A percentile compares a stretch with the other conserved stretches of the same genome.
Conservation (phyloP, 2,113 vertebrate genomes). For the Mesembrinibis cayennensis region DNA sequence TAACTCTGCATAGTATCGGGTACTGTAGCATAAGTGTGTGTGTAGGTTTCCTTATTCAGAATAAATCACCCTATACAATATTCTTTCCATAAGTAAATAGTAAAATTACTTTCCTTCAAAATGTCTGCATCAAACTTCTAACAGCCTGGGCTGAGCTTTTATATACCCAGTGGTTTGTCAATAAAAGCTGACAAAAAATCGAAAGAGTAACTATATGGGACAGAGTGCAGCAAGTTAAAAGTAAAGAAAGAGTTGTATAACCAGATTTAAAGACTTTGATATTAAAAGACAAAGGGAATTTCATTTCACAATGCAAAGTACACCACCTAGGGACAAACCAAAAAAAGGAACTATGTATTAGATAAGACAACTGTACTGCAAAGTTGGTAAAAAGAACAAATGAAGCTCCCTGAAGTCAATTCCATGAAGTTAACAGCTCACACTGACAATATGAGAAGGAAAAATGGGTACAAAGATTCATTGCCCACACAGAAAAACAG, state of each 20-base stretch:
- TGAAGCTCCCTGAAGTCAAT: not conserved
- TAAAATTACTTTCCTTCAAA: not conserved
- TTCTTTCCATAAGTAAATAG: not conserved
- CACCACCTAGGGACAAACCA: not conserved
- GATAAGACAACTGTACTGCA: not conserved
- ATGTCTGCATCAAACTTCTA: not conserved
- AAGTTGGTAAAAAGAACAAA: not conserved
- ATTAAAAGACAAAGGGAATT: not conserved
- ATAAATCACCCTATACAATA: not conserved
- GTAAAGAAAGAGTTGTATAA: not conserved
- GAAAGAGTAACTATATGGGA: not conserved
- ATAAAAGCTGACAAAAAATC: not conserved
- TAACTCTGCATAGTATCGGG: not conserved
- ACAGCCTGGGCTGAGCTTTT: not conserved
- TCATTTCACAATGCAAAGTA: not conserved
- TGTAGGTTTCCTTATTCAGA: not conserved
- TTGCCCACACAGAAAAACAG: not conserved
- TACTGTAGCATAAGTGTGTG: accelerated
- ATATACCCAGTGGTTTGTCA: not conserved
- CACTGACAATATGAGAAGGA: not conserved
- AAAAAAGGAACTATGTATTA: not conserved
- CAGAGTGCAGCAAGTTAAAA: not conserved
- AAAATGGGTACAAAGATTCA: not conserved
- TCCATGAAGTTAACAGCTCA: not conserved
- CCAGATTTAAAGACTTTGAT: not conserved